phyloP scores from a whole-genome alignment of 2,797 vertebrate genomes.

The Spondyliosoma cantharus region DNA sequence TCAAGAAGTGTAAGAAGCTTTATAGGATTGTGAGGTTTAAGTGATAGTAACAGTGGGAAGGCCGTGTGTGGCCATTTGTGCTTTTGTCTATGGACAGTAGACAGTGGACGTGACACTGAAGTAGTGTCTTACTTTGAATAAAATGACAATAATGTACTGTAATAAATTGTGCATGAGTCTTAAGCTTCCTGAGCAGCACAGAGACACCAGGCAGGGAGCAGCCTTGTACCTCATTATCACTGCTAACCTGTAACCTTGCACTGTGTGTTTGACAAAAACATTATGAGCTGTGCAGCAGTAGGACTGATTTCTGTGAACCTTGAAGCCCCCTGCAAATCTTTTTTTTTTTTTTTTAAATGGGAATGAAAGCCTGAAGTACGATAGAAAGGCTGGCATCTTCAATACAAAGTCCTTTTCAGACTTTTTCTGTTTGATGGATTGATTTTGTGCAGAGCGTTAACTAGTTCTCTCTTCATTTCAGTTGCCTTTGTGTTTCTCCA shows the following conservation, averaged over 20 bases:
- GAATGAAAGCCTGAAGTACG: not conserved
- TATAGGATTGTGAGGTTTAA: not conserved
- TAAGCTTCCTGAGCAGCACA: slow-evolving; percentile 12
- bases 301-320: slow-evolving; percentile 31
- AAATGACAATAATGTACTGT: slow-evolving; percentile 8
- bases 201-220: slow-evolving; percentile 4
- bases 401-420: not conserved
- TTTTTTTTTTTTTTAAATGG: slow-evolving; percentile 1
- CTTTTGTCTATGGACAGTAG: not conserved
- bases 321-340: slow-evolving; percentile 5
- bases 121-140: slow-evolving; percentile 8
- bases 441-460: not conserved
- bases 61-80: not conserved
- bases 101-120: not conserved
- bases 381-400: not conserved
- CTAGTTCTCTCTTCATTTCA: not conserved
- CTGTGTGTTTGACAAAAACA: slow-evolving; percentile 41
- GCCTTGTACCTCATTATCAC: slow-evolving; percentile 54
- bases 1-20: not conserved
- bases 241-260: slow-evolving; percentile 52
- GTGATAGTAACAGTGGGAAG: not conserved
- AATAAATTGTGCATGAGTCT: not conserved
- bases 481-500: not conserved
- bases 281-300: slow-evolving; percentile 31
- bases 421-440: not conserved